Percentiles rank a stretch among this genome's conserved stretches.
phyloP scores from a whole-genome alignment of 2,797 vertebrate genomes.

The Pelobates cultripes region DNA sequence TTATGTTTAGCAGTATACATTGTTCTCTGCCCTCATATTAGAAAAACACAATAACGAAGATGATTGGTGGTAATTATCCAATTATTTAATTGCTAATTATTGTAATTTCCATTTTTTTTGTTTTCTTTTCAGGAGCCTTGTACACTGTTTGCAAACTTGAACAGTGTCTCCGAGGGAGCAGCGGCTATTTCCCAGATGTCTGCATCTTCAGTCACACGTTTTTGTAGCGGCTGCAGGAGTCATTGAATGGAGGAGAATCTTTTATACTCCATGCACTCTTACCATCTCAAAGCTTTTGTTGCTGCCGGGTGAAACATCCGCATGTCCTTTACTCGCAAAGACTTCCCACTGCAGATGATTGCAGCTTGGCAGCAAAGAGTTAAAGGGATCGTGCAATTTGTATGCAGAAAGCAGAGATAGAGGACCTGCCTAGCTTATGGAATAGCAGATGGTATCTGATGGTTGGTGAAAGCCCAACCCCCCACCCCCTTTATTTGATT shows the following conservation, averaged over 20 bases:
- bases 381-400: slow-evolving; percentile 35
- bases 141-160: slow-evolving; percentile 29
- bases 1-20: no score
- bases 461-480: background rate
- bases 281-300: no score
- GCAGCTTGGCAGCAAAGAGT: background rate
- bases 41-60: no score
- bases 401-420: slow-evolving; percentile 37
- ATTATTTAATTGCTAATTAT: slow-evolving; percentile 23
- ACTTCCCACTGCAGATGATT: no score
- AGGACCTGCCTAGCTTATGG: slow-evolving; percentile 4
- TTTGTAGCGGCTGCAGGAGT: background rate
- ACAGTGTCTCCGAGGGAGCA: background rate
- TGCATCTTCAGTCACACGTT: background rate
- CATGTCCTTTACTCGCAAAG: no score
- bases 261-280: no score
- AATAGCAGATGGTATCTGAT: slow-evolving; percentile 22
- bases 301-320: no score
- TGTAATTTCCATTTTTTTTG: slow-evolving; percentile 5
- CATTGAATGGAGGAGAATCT: no score
- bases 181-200: background rate
- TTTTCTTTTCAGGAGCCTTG: background rate
- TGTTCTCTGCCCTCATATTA: no score
- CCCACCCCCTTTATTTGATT: background rate
- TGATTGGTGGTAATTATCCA: slow-evolving; percentile 54